Percentiles rank a stretch among this genome's conserved stretches.
Conservation (phyloP, 2,888 invertebrate species). For the Allolobophora icterica region DNA sequence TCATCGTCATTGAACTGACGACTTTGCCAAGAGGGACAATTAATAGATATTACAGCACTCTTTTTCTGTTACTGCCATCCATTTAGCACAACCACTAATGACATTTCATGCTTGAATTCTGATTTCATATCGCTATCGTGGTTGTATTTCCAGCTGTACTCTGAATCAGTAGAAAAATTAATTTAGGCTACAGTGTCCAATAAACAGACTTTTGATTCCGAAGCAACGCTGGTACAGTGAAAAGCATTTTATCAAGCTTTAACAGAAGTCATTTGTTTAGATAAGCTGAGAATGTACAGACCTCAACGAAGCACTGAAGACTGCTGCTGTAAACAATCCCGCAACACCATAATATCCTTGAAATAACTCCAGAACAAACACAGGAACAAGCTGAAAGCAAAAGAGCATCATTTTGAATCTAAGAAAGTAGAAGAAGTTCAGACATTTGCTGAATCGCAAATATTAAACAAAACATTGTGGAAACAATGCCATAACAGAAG, state of each 20-base stretch:
- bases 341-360: constrained; percentile 53
- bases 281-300: constrained; percentile 12
- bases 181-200: background rate
- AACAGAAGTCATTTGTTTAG: background rate
- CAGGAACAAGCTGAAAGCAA: constrained; percentile 53
- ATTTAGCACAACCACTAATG: too few relatives aligned
- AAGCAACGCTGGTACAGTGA: background rate
- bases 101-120: background rate
- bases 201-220: background rate
- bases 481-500: too few relatives aligned
- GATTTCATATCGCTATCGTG: background rate
- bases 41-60: too few relatives aligned
- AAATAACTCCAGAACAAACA: constrained; percentile 55
- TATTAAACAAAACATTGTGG: background rate
- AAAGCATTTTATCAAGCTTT: too few relatives aligned
- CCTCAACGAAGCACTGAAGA: constrained; percentile 53
- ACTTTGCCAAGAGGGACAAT: too few relatives aligned
- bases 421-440: background rate
- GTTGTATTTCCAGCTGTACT: background rate
- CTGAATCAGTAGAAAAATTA: background rate
- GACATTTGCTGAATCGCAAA: too few relatives aligned
- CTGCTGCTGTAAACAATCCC: constrained; percentile 56
- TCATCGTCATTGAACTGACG: too few relatives aligned
- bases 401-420: background rate
- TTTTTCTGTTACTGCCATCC: too few relatives aligned